These are phyloP conservation scores for Tetranychus truncatus DNA, from an alignment of 2,888 invertebrate species.

Conservation along the genomic window DNA sequence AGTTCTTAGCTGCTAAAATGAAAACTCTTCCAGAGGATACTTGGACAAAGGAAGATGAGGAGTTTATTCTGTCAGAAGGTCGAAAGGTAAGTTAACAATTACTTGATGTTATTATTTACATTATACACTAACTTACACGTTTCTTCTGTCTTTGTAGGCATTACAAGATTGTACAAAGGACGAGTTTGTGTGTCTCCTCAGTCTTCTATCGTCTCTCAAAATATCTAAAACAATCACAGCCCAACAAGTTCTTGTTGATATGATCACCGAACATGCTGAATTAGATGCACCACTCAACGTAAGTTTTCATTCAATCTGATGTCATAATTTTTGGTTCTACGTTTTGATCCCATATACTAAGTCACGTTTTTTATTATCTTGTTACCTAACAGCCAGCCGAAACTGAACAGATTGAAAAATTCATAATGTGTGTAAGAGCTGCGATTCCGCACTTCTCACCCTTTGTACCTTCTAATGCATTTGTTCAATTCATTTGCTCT, in stretches of 20 bases:
- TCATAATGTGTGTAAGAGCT: constrained; percentile 67
- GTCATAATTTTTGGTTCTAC: neutral
- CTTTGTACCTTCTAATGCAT: constrained; percentile 57
- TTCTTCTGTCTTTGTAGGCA: constrained; percentile 29
- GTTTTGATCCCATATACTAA: neutral
- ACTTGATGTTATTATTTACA: constrained; percentile 20
- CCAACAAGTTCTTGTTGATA: constrained; percentile 65
- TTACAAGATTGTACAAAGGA: constrained; percentile 60
- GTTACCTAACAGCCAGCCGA: constrained; percentile 31
- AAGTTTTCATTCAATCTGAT: constrained; percentile 19
- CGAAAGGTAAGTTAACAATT: constrained; percentile 46
- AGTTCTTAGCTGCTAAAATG: constrained; percentile 65
- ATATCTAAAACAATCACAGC: constrained; percentile 61
- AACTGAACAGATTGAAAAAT: constrained; percentile 43
- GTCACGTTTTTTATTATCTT: constrained; percentile 22
- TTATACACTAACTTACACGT: constrained; percentile 34
- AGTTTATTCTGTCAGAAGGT: constrained; percentile 58
- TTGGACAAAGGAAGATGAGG: constrained; percentile 65
- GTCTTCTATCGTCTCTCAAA: constrained; percentile 58
- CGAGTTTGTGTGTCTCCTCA: constrained; percentile 76
- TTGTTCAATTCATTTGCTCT: constrained; percentile 63
- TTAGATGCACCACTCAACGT: constrained; percentile 41
- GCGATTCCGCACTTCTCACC: constrained; percentile 59
- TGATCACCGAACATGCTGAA: constrained; percentile 69
- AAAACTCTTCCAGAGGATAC: constrained; percentile 56